A percentile compares a stretch with the other conserved stretches of the same genome.
These are phyloP conservation scores for Telmatherina bonti DNA, from an alignment of 2,797 vertebrate genomes.

Conservation along the genomic window DNA sequence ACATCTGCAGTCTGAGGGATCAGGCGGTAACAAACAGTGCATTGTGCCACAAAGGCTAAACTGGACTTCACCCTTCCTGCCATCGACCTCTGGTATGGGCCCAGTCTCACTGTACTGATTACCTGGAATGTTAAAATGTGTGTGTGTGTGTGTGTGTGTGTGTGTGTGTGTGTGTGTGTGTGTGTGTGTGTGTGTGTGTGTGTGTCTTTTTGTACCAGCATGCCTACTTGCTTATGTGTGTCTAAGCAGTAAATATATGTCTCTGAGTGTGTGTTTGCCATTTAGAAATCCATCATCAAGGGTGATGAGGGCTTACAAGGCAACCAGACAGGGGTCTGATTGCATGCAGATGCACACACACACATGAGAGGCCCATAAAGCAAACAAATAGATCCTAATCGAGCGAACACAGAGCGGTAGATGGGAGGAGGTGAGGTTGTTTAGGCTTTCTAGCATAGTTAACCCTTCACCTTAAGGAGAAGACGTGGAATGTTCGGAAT, in stretches of 20 bases:
- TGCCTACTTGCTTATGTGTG: neutral
- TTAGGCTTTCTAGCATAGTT: slow-evolving; percentile 60
- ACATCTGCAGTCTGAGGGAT: slow-evolving; percentile 49
- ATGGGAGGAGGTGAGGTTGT: slow-evolving; percentile 58
- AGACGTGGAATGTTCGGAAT: slow-evolving; percentile 73
- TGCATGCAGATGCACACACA: slow-evolving; percentile 21
- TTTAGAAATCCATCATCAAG: slow-evolving; percentile 48
- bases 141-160: slow-evolving; percentile 26
- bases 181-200: slow-evolving; percentile 29
- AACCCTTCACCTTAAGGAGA: slow-evolving; percentile 60
- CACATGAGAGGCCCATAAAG: slow-evolving; percentile 46
- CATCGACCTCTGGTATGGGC: slow-evolving; percentile 55
- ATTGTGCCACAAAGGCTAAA: slow-evolving; percentile 76
- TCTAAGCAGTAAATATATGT: slow-evolving; percentile 12
- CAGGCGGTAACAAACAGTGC: slow-evolving; percentile 75
- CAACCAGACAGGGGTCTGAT: slow-evolving; percentile 50
- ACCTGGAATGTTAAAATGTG: slow-evolving; percentile 66
- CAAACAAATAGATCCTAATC: slow-evolving; percentile 72
- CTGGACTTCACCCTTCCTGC: slow-evolving; percentile 84
- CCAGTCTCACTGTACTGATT: slow-evolving; percentile 72
- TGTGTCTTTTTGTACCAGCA: neutral
- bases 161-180: slow-evolving; percentile 26
- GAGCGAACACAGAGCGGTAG: slow-evolving; percentile 51
- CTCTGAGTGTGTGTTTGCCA: slow-evolving; percentile 18
- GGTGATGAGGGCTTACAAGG: slow-evolving; percentile 42